phyloP scores from a whole-genome alignment of 2,888 invertebrate genomes.

The Eudemis profundana region DNA sequence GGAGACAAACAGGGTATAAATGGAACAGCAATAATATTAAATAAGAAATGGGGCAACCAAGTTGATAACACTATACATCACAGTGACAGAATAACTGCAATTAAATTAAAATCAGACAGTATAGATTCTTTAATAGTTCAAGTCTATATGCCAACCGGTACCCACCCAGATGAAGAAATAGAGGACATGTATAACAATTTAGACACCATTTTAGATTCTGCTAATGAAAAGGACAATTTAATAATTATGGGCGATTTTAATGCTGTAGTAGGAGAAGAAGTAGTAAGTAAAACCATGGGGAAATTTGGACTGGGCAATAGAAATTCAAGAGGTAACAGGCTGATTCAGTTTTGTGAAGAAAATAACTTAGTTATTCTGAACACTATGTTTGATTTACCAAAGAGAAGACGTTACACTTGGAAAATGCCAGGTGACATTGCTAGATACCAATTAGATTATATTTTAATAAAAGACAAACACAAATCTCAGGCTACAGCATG shows the following conservation, averaged over 20 bases:
- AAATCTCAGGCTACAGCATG: neutral
- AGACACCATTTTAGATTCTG: slow-evolving; percentile 1
- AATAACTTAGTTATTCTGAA: neutral
- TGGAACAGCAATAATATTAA: slow-evolving; percentile 33
- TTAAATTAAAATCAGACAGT: neutral
- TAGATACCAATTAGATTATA: slow-evolving; percentile 8
- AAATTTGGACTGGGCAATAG: neutral
- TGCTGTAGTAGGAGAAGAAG: neutral
- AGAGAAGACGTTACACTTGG: neutral
- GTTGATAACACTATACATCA: slow-evolving; percentile 17
- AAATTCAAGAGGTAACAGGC: neutral
- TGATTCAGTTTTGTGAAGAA: slow-evolving; percentile 2
- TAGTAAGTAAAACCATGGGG: neutral
- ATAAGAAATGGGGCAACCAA: slow-evolving; percentile 24
- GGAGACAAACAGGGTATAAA: slow-evolving; percentile 6
- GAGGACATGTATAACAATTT: neutral
- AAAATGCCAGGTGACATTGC: slow-evolving; percentile 2
- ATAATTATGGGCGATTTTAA: slow-evolving; percentile 3
- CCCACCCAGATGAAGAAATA: neutral
- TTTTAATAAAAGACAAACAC: neutral
- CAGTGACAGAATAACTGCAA: slow-evolving; percentile 11
- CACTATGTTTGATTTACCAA: neutral
- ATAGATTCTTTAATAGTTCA: neutral
- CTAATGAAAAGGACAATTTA: neutral
- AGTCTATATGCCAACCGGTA: neutral